Evolutionary conservation across 1,140 invertebrate genomes (phyloP), one percentile per base, ranked within the genome.

Genomic region (Metopolophium dirhodum): DNA sequence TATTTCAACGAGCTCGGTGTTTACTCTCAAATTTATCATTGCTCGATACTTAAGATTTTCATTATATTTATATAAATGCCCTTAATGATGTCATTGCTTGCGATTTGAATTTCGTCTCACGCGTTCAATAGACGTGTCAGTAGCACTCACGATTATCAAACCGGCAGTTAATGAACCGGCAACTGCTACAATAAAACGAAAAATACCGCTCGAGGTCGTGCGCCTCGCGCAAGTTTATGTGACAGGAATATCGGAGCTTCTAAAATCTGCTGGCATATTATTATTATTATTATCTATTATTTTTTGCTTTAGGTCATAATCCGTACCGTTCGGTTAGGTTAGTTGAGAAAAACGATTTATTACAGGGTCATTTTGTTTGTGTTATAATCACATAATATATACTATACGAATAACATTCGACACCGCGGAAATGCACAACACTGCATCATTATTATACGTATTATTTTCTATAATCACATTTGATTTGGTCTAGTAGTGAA

Each of bases 181-280:
- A 86, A 86, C 82, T 83, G 54, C 77, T 83, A 85, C 77, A 54
- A 93, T 85, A 54, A 51, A 49, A 93, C 23, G 82, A 49, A 83
- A 93, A 93, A 54, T 54, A 93, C 82, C 77, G 49, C 91, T 93
- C 77, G 91, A 93, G 91, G 91, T 93, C 91, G 77, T 93, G 77
- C n/a, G 91, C 91, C 91, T 86, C 49, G 82, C 45, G 47, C 82
- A 41, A 85, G 82, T 30, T 86, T 93, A 93, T 93, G 91, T 93
- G 91, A 93, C 91, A 41, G 26, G 91, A 93, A 93, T 93, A 86
- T 57, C 49, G 7, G 49, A 86, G 49, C 82, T 86, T 86, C 91
- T 61, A 26, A 54, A 93, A 93, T 93, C 49, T 30, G 35, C 11
- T 57, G 22, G n/a, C 82, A 41, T 57, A 57, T 93, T 85, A 92